phyloP scores from a whole-genome alignment of 2,113 vertebrate genomes.

The Hippocampus guttulatus region DNA sequence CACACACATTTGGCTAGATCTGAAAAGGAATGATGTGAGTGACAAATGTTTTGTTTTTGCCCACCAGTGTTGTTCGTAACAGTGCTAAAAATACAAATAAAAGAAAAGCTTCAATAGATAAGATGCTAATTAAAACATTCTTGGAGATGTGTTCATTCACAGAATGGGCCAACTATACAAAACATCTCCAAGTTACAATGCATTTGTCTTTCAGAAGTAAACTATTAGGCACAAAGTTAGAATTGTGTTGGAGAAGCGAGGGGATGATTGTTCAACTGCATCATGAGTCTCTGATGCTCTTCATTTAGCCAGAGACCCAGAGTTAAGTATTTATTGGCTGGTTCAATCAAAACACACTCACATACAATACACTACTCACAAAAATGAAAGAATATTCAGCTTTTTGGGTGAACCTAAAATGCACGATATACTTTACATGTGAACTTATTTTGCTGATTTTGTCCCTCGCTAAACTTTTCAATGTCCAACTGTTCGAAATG shows the following conservation, averaged over 20 bases:
- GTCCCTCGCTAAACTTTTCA: too few relatives aligned
- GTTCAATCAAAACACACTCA: neutral
- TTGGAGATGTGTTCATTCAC: slow-evolving; percentile 67
- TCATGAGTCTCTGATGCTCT: neutral
- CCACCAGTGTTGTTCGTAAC: slow-evolving; percentile 30
- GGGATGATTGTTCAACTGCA: slow-evolving; percentile 89
- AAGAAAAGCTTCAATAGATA: slow-evolving; percentile 18
- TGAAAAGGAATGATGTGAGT: slow-evolving; percentile 24
- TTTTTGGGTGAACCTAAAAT: neutral
- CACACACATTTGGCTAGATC: slow-evolving; percentile 33
- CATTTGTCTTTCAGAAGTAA: slow-evolving; percentile 81
- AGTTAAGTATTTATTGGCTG: neutral
- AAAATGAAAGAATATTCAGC: neutral
- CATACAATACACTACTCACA: too few relatives aligned
- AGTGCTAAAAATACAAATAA: slow-evolving; percentile 45
- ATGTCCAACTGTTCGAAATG: too few relatives aligned
- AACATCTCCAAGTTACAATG: slow-evolving; percentile 84
- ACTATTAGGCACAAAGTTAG: slow-evolving; percentile 93
- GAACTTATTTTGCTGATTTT: too few relatives aligned
- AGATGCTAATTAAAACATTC: slow-evolving; percentile 49
- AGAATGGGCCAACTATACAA: slow-evolving; percentile 68
- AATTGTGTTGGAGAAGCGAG: slow-evolving; percentile 77
- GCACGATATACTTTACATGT: neutral
- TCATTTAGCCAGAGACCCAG: neutral
- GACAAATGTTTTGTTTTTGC: slow-evolving; percentile 10